These are phyloP conservation scores for Dioctria linearis DNA, from an alignment of 2,888 invertebrate genomes.

Conservation along the genomic window DNA sequence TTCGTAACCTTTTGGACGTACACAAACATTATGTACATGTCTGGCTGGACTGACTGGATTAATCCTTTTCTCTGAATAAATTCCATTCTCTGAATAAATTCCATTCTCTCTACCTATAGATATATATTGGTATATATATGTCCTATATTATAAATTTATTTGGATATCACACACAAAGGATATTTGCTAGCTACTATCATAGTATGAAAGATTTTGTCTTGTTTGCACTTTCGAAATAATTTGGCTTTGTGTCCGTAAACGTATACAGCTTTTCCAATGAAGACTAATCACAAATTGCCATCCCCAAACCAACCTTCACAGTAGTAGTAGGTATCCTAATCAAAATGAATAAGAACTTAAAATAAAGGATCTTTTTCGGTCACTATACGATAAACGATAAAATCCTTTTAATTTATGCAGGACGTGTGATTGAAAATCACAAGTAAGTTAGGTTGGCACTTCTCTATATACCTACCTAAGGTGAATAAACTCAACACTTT, in stretches of 20 bases:
- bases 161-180: neutral
- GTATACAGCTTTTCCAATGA: neutral
- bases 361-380: neutral
- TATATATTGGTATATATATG: no score
- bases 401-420: conserved; percentile 25
- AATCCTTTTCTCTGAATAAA: neutral
- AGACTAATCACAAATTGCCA: neutral
- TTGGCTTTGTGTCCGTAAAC: neutral
- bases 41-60: neutral
- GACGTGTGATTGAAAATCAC: conserved; percentile 15
- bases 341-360: neutral
- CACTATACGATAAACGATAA: neutral
- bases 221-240: neutral
- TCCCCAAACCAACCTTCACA: neutral
- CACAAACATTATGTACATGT: neutral
- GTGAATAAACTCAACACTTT: conserved; percentile 27
- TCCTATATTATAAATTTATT: neutral
- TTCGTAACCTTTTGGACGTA: neutral
- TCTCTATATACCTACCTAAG: neutral
- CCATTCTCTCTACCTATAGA: no score
- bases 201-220: neutral
- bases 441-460: neutral
- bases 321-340: neutral
- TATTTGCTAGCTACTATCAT: neutral
- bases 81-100: neutral